Evolutionary conservation across 1,140 invertebrate species (phyloP), one percentile per base, ranked within the genome.

Genomic region (Leptoteleia sp.): DNA sequence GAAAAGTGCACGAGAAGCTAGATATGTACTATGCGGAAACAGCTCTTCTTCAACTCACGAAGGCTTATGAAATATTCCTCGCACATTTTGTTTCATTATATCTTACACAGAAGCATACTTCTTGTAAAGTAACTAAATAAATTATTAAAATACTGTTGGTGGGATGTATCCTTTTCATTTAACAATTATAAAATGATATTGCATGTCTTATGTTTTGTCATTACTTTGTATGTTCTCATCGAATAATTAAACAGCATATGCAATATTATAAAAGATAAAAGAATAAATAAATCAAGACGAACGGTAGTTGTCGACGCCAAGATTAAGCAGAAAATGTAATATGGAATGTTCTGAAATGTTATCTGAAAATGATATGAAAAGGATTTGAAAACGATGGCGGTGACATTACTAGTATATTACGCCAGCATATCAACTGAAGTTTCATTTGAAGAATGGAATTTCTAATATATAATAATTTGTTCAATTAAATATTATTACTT

Each of bases 21-120:
- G 61, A 59, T 75, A 65, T 67, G 61, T 59, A 59, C 52, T 75
- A 75, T 75, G 52, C 71, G 59, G 50, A 42, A 72, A 55, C 33
- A 50, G 70, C 61, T 61, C 37, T 67, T 75, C 59, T 43, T 50
- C 61, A 59, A 50, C 29, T 45, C 59, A 52, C 71, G 45, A 75
- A 65, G 52, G 37, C 70, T 75, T 75, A 75, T 75, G 71, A 75
- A 75, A 75, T 75, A 75, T 75, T 75, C 50, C 61, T 59, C 25
- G 54, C 61, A 52, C 61, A 75, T 61, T 65, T 75, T 45, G 71
- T 75, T 75, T 75, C 71, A 67, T 75, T 67, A 65, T 65, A 33
- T 42, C 33, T 40, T n/a, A 35, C 50, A 57, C 59, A 73, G 65
- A 50, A 57, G 59, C 59, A 42, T 57, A 64, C 64, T 73, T 65